Evolutionary conservation across 2,113 vertebrate species (phyloP).

Genomic region (Aphyosemion australe): DNA sequence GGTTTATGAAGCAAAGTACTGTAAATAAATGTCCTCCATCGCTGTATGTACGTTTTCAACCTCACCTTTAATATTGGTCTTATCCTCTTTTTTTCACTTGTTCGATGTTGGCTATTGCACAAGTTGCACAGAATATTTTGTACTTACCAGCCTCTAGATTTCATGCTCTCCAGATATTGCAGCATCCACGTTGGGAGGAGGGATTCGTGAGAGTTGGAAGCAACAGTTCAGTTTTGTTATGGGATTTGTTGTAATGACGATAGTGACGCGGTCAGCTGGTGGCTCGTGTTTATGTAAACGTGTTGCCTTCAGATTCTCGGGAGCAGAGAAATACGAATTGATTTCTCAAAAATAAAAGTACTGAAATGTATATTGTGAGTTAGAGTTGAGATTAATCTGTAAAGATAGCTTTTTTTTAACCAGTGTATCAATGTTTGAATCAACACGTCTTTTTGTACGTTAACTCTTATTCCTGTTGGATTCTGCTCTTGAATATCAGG

Average conservation of each 20-base stretch:
- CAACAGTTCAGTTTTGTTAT: neutral
- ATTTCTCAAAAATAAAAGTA: conserved; percentile 47
- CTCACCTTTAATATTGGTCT: conserved; percentile 22
- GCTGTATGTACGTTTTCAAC: conserved; percentile 39
- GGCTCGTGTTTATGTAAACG: conserved; percentile 19
- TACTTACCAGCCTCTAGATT: conserved; percentile 37
- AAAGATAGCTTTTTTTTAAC: conserved; percentile 21
- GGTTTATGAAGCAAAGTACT: conserved; percentile 42
- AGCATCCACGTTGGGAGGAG: conserved; percentile 12
- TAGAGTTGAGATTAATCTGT: conserved; percentile 56
- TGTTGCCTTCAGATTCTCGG: conserved; percentile 45
- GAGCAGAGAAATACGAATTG: conserved; percentile 46
- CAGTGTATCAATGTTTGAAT: conserved; percentile 58
- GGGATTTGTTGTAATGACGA: neutral
- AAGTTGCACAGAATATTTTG: conserved; percentile 67
- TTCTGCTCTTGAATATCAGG: conserved; percentile 65
- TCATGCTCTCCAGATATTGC: conserved; percentile 13
- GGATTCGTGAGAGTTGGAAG: neutral
- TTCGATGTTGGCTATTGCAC: conserved; percentile 58
- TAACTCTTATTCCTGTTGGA: conserved; percentile 59
- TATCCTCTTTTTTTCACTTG: neutral
- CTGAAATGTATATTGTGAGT: conserved; percentile 63
- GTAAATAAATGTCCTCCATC: conserved; percentile 39
- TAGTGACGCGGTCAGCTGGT: conserved; percentile 13
- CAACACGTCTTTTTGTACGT: conserved; percentile 61